A percentile compares a stretch with the other conserved stretches of the same genome.
These are phyloP conservation scores for Oxytorus armatus DNA, from an alignment of 2,888 invertebrate genomes.

Conservation along the genomic window DNA sequence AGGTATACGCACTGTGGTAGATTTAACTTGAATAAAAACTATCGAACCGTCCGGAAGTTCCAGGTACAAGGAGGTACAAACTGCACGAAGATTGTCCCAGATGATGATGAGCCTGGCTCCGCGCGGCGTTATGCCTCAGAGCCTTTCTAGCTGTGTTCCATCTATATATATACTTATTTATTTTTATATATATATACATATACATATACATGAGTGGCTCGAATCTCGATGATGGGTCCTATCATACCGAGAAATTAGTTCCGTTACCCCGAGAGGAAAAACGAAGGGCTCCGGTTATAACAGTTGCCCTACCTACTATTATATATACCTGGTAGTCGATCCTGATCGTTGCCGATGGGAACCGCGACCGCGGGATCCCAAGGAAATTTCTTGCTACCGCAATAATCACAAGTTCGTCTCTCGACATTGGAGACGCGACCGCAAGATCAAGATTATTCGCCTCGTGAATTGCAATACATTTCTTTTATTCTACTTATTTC, in stretches of 20 bases:
- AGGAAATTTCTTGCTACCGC: conserved; percentile 37
- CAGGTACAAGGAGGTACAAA: conserved; percentile 62
- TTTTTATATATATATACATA: conserved; percentile 23
- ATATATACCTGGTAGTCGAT: conserved; percentile 44
- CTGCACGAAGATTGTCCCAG: conserved; percentile 42
- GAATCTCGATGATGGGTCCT: conserved; percentile 51
- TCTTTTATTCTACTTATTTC: not conserved
- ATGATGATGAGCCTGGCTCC: conserved; percentile 52
- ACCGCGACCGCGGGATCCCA: conserved; percentile 25
- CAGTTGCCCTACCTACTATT: conserved; percentile 37
- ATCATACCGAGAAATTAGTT: conserved; percentile 58
- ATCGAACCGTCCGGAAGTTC: conserved; percentile 59
- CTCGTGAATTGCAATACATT: not conserved
- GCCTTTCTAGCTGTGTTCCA: conserved; percentile 27
- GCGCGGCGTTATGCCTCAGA: conserved; percentile 36
- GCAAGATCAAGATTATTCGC: conserved; percentile 14
- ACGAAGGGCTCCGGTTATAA: conserved; percentile 32
- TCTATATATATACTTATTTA: not conserved
- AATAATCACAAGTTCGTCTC: conserved; percentile 26
- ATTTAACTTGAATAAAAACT: conserved; percentile 28
- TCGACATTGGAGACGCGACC: conserved; percentile 21
- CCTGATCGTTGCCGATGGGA: conserved; percentile 15
- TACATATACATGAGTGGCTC: conserved; percentile 14
- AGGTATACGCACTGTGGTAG: conserved; percentile 5
- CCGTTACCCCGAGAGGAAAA: conserved; percentile 32